Conservation (phyloP, 64 coral and sea anemone genomes). For the Montipora foliosa region DNA sequence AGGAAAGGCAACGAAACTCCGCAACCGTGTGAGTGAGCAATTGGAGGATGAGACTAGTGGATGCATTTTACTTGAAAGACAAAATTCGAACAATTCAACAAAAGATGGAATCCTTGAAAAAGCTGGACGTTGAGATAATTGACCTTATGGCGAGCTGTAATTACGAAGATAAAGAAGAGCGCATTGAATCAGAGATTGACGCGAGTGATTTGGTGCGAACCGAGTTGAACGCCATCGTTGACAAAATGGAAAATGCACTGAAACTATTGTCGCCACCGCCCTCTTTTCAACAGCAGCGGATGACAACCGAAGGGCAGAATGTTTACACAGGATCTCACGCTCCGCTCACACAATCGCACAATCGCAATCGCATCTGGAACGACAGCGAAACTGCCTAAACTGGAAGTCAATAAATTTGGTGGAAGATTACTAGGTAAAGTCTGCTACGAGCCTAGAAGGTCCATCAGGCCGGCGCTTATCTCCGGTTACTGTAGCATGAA, state of each 20-base stretch:
- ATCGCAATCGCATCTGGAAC: too few species aligned
- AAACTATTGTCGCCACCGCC: too few species aligned
- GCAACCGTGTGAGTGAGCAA: background rate
- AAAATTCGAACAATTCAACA: background rate
- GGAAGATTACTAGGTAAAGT: too few species aligned
- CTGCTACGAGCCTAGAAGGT: too few species aligned
- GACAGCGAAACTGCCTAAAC: too few species aligned
- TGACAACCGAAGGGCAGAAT: too few species aligned
- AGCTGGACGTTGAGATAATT: background rate
- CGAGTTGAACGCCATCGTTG: background rate
- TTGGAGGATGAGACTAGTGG: background rate
- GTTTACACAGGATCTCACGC: too few species aligned
- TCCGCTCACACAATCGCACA: too few species aligned
- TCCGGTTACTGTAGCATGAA: too few species aligned
- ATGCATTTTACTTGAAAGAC: background rate
- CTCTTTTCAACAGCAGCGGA: too few species aligned
- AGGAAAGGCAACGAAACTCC: background rate
- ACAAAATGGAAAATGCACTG: background rate
- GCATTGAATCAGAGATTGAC: background rate
- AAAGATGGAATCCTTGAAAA: background rate
- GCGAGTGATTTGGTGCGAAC: background rate
- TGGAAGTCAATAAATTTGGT: too few species aligned
- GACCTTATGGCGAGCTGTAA: background rate
- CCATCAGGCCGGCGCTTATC: too few species aligned
- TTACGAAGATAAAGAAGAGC: background rate